Evolutionary conservation across 2,113 vertebrate species (phyloP).

Genomic region (Rhinopomastus cyanomelas): DNA sequence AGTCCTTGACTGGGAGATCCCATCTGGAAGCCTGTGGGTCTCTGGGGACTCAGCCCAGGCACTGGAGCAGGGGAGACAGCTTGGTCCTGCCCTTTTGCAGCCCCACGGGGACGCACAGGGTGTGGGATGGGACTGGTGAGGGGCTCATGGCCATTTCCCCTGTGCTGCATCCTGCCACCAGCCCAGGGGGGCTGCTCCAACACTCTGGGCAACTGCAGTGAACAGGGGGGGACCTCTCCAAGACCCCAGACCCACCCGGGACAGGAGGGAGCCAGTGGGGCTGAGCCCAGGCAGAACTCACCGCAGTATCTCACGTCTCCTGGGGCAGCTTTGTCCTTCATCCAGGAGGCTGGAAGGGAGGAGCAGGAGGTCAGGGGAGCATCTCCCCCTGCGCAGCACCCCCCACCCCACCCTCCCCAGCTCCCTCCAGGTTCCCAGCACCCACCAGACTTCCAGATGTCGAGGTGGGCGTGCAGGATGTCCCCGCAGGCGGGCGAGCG

Average conservation of each 20-base stretch:
- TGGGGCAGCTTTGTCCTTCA: slow-evolving; percentile 86
- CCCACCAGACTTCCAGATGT: slow-evolving; percentile 97
- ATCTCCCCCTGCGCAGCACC: background rate
- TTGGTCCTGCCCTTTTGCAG: accelerated
- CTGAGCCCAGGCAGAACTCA: slow-evolving; percentile 50
- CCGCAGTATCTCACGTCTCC: slow-evolving; percentile 78
- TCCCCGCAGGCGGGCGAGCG: slow-evolving; percentile 88
- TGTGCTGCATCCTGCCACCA: accelerated
- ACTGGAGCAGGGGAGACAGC: background rate
- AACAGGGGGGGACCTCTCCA: background rate
- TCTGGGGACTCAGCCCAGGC: accelerated
- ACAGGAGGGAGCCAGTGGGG: background rate
- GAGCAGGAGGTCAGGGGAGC: background rate
- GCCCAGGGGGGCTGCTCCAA: background rate
- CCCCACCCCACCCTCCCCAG: background rate
- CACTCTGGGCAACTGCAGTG: accelerated
- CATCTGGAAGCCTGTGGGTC: accelerated
- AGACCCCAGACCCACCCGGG: background rate
- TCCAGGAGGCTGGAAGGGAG: slow-evolving; percentile 88
- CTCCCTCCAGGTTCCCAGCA: accelerated
- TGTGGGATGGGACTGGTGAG: accelerated
- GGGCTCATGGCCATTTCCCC: accelerated
- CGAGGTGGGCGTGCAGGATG: slow-evolving; percentile 92
- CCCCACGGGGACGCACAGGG: accelerated
- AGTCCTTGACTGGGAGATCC: accelerated